Conservation (phyloP, 2,113 vertebrate genomes). For the Diadophis punctatus region DNA sequence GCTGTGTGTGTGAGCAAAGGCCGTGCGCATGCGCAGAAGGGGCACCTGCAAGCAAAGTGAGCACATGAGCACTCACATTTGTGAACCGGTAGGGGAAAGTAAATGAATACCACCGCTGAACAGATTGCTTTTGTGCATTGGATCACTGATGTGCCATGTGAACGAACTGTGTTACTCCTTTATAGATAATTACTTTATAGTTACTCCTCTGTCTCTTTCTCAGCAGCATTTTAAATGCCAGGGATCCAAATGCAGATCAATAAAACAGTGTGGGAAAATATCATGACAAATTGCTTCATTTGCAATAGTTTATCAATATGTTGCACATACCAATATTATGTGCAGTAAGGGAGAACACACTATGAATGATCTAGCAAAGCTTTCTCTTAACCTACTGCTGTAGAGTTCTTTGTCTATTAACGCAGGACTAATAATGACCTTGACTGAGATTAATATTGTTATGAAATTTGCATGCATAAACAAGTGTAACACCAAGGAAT, state of each 20-base stretch:
- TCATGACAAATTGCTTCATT: neutral
- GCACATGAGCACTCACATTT: too few species aligned
- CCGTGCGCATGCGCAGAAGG: too few species aligned
- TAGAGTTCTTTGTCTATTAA: neutral
- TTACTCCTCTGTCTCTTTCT: neutral
- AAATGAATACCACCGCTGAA: too few species aligned
- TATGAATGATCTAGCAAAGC: neutral
- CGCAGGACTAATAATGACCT: neutral
- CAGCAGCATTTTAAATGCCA: neutral
- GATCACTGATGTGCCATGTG: neutral
- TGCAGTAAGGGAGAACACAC: neutral
- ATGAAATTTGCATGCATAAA: conserved; percentile 7
- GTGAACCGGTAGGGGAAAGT: too few species aligned
- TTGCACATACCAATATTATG: neutral
- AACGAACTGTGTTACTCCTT: neutral
- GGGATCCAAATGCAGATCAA: neutral
- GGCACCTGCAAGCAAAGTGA: too few species aligned
- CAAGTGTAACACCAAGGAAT: neutral
- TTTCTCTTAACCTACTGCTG: neutral
- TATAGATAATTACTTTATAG: neutral
- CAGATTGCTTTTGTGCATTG: neutral
- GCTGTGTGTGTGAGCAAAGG: too few species aligned
- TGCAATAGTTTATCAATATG: neutral
- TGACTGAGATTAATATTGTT: neutral
- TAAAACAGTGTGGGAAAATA: neutral